Percentiles rank a stretch among this genome's conserved stretches.
Evolutionary conservation across 2,888 invertebrate genomes (phyloP).

Genomic region (Apamea epomidion): DNA sequence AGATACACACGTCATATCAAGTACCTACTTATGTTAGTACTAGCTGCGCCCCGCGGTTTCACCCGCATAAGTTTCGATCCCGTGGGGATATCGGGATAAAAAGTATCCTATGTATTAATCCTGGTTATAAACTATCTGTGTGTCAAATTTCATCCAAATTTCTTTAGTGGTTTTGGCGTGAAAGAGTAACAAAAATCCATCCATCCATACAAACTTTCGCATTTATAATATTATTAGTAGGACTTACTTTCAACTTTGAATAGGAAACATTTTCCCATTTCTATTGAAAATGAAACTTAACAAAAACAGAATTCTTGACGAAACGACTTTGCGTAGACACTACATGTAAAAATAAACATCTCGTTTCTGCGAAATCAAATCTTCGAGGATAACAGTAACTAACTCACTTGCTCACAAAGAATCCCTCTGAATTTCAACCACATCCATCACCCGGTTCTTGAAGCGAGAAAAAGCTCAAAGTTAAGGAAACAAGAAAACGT

Average conservation of each 20-base stretch:
- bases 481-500: conserved; percentile 9
- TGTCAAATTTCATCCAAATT: no score
- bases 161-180: no score
- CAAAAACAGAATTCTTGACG: no score
- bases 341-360: conserved; percentile 2
- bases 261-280: not conserved
- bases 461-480: conserved; percentile 37
- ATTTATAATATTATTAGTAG: no score
- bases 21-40: not conserved
- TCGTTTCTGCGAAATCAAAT: conserved; percentile 8
- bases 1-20: not conserved
- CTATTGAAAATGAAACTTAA: not conserved
- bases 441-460: conserved; percentile 34
- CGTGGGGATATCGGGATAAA: no score
- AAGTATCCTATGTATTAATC: no score
- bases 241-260: not conserved
- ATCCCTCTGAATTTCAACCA: conserved; percentile 21
- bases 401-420: conserved; percentile 7
- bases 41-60: no score
- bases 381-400: conserved; percentile 7
- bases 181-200: no score
- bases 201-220: no score
- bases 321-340: not conserved
- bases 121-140: no score
- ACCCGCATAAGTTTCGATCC: no score